Conservation (phyloP, 2,797 vertebrate genomes). For the Garrulus glandarius region DNA sequence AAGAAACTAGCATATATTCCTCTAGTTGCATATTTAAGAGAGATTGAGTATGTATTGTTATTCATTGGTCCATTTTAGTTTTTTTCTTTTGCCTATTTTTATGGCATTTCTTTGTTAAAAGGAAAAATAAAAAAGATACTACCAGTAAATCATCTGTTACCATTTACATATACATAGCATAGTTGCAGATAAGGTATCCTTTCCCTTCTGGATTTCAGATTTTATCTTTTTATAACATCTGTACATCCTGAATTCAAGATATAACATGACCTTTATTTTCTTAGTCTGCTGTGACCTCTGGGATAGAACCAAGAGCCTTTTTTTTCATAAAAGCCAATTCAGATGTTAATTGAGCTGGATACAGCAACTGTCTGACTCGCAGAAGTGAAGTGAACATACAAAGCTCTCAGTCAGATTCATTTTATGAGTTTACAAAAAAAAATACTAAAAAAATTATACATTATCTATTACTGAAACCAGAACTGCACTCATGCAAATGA, state of each 20-base stretch:
- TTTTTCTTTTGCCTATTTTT: conserved; percentile 35
- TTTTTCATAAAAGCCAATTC: neutral
- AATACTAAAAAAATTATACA: neutral
- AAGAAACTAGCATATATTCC: conserved; percentile 15
- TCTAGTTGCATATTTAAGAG: conserved; percentile 9
- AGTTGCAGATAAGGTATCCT: neutral
- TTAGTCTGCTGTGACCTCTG: neutral
- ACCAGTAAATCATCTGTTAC: conserved; percentile 25
- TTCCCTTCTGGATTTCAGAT: neutral
- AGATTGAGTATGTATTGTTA: conserved; percentile 25
- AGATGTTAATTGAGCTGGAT: conserved; percentile 19
- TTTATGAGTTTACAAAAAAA: neutral
- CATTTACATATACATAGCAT: conserved; percentile 23
- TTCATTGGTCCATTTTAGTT: conserved; percentile 3
- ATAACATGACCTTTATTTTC: conserved; percentile 30
- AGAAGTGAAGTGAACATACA: neutral
- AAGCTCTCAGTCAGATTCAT: neutral
- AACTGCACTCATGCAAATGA: neutral
- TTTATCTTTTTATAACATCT: conserved; percentile 28
- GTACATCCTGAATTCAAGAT: conserved; percentile 8
- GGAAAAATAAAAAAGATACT: neutral
- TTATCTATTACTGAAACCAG: neutral
- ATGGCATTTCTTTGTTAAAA: conserved; percentile 32
- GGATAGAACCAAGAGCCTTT: neutral
- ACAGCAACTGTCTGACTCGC: neutral